Percentiles rank a stretch among this genome's conserved stretches.
Conservation (phyloP, 2,113 vertebrate genomes). For the Fregetta grallaria region DNA sequence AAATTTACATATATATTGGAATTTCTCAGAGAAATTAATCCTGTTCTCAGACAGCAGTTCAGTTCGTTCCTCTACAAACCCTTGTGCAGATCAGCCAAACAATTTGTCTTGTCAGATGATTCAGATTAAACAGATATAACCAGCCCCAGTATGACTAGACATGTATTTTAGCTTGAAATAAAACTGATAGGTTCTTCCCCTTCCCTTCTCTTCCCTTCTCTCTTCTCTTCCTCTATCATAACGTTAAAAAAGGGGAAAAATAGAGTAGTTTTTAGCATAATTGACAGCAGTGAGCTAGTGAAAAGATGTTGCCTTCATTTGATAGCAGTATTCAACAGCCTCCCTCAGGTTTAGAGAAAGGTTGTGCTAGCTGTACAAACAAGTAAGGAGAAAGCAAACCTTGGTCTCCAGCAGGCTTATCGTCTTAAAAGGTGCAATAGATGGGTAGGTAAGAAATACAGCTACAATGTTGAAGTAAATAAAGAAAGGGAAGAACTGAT, state of each 20-base stretch:
- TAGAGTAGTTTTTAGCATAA: not conserved
- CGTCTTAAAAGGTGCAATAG: not conserved
- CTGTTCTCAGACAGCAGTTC: not conserved
- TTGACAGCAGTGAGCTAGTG: not conserved
- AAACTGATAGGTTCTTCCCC: not conserved
- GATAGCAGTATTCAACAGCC: not conserved
- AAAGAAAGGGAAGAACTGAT: not conserved
- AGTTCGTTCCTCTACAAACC: not conserved
- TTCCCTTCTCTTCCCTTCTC: not conserved
- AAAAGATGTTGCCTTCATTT: not conserved
- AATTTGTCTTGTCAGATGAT: conserved; percentile 22
- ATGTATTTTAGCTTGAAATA: not conserved
- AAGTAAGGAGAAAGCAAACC: not conserved
- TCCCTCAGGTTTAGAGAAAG: not conserved
- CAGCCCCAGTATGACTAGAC: not conserved
- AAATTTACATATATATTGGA: conserved; percentile 44
- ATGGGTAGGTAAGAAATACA: not conserved
- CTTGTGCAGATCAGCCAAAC: not conserved
- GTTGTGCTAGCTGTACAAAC: not conserved
- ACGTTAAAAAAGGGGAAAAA: not conserved
- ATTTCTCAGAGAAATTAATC: conserved; percentile 24
- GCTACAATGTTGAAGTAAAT: not conserved
- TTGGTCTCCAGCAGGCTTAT: not conserved
- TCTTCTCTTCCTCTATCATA: not conserved
- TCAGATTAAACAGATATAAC: not conserved